Percentiles rank a stretch among this genome's conserved stretches.
Evolutionary conservation across 2,888 invertebrate genomes (phyloP).

Genomic region (Acheta domesticus): DNA sequence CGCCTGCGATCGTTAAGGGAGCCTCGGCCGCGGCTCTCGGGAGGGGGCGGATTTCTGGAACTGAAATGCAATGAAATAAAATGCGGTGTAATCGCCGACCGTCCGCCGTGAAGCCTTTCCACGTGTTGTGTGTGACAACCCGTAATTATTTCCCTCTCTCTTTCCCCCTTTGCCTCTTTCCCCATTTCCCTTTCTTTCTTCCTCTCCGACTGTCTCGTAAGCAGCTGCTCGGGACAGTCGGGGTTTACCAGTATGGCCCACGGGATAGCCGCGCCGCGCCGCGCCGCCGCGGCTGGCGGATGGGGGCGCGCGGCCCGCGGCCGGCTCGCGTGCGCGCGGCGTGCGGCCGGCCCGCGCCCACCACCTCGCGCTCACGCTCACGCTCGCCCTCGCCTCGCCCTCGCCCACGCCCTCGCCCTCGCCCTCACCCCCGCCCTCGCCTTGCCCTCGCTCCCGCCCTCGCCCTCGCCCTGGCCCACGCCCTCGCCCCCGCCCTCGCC

Average conservation of each 20-base stretch:
- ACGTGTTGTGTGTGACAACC: slow-evolving; percentile 36
- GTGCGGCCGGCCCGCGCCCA: too few relatives aligned
- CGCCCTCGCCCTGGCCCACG: too few relatives aligned
- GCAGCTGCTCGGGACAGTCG: background rate
- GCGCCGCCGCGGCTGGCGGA: too few relatives aligned
- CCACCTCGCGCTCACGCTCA: too few relatives aligned
- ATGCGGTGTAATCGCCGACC: slow-evolving; percentile 30
- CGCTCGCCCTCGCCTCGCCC: too few relatives aligned
- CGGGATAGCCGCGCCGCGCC: too few relatives aligned
- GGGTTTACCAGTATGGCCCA: background rate
- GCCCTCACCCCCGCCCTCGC: too few relatives aligned
- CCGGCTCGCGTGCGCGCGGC: too few relatives aligned
- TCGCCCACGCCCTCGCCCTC: too few relatives aligned
- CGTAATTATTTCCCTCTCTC: slow-evolving; percentile 31
- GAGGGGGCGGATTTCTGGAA: slow-evolving; percentile 31
- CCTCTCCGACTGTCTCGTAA: background rate
- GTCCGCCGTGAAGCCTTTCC: slow-evolving; percentile 32
- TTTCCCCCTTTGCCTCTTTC: background rate
- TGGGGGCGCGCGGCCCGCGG: too few relatives aligned
- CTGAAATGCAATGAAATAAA: slow-evolving; percentile 36
- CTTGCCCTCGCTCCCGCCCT: too few relatives aligned
- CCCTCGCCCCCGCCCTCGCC: too few relatives aligned
- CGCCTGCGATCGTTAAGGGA: slow-evolving; percentile 6
- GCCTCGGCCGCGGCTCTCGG: background rate
- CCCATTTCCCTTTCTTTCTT: slow-evolving; percentile 21